Evolutionary conservation across 2,113 vertebrate species (phyloP), one percentile per base, ranked within the genome.

Genomic region (Choloepus hoffmanni): DNA sequence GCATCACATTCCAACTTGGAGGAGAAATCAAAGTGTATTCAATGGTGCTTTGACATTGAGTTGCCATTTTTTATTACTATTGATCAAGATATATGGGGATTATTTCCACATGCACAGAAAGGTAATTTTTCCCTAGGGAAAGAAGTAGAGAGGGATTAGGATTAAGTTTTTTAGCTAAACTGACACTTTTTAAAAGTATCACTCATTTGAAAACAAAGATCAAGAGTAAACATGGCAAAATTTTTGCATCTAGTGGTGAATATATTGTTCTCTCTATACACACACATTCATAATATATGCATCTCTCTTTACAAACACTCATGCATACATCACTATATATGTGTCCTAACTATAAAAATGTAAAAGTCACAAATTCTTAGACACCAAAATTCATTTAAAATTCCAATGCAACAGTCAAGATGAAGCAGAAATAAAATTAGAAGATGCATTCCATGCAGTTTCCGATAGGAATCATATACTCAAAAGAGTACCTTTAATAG

Each of bases 371-470:
- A 85, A 79, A 78, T 83, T 7, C 81, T 81, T 81, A 45, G 68
- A 89, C 6, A 65, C 63, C 63, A 96, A 93, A 88, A 60, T 76
- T 90, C 60, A 85, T 30, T 82, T 85, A 82, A 65, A 93, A 89
- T 10, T 88, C 28, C 62, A 85, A 58, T 88, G 1, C n/a, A 85
- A 89, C 10, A 77, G 36, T 92, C 24, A 78, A 92, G 6, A 23
- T 86, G 23, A 70, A 89, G 33, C 3, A 92, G 9, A 96, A 89
- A 73, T 92, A 89, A 95, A 84, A 67, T 86, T 78, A 65, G 62
- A 55, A 90, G 77, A 65, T 18, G 62, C 62, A 82, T 67, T 79
- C 26, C 1, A 45, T 60, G 30, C 10, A 33, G 23, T 62, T 83
- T 82, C 14, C 83, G 82, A 23, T 8, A 73, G 40, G 45, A 82